Evolutionary conservation across 2,113 vertebrate species (phyloP), one percentile per base, ranked within the genome.

Genomic region (Clarias magur): DNA sequence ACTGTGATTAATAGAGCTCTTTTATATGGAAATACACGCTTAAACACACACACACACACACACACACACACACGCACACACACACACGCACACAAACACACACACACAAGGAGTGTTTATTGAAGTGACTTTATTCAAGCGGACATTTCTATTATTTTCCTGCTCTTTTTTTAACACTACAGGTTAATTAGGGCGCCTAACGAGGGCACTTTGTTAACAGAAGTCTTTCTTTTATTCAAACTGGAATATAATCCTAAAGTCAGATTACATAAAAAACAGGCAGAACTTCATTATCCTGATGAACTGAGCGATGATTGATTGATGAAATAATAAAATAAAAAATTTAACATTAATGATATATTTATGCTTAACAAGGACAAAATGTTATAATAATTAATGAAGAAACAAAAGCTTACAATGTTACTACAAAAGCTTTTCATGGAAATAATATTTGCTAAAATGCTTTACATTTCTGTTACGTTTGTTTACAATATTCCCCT

Each of bases 1-100:
- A 97, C 96, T 96, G 97, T 98, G 97, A 98, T 98, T 98, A 97
- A 98, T 95, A 97, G 97, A 97, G 96, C 96, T 96, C 96, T 82
- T 80, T 96, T 97, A 95, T 98, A 99, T 99, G 97, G 96, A 98
- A 98, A 99, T 98, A 97, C 96, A 95, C 95, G 94, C 94, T 0
- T 34, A 7, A 96, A 95, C 95, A 94, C 94, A 95, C 94, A 94
- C 94, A 96, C 93, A 78, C 79, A 82, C 85, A 88, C 62, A 73
- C 75, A 53, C 85, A 79, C 85, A 53, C 53, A 54, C 23, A 38
- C 34, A 70, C 34, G 53, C 82, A 65, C 83, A 87, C 68, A 87
- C 65, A 83, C 68, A n/a, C n/a, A n/a, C n/a, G n/a, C n/a, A n/a
- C n/a, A n/a, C n/a, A n/a, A n/a, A 87, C 68, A 87, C 65, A 83